Conservation (phyloP, 2,113 vertebrate genomes). For the Toxotes chatareus region DNA sequence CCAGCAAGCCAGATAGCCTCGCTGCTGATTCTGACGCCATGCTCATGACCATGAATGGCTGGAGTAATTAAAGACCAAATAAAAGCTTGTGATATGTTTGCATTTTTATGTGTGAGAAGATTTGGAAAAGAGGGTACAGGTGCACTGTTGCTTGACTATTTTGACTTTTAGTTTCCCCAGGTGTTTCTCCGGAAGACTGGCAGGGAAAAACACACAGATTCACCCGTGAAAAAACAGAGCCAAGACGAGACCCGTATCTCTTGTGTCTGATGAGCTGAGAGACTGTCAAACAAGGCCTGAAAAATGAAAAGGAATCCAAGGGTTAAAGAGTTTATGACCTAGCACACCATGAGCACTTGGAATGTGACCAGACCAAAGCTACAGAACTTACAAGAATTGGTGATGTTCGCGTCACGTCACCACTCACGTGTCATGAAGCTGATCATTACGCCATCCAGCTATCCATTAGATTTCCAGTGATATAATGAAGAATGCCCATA, state of each 20-base stretch:
- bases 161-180: background rate
- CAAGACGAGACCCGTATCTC: constrained; percentile 14
- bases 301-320: too few species aligned
- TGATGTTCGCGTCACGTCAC: too few species aligned
- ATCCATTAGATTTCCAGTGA: too few species aligned
- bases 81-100: background rate
- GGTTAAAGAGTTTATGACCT: too few species aligned
- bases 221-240: constrained; percentile 17
- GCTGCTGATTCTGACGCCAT: constrained; percentile 7
- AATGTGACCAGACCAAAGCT: too few species aligned
- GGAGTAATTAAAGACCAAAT: constrained; percentile 15
- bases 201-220: constrained; percentile 5
- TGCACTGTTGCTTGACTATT: background rate
- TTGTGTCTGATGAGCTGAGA: constrained; percentile 18
- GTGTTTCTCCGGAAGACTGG: background rate
- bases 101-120: background rate
- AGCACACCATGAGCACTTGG: too few species aligned
- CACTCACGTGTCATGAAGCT: too few species aligned
- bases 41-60: constrained; percentile 27
- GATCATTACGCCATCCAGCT: too few species aligned
- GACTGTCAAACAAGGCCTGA: background rate
- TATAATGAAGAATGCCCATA: too few species aligned
- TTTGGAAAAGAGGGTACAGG: background rate
- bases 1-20: background rate
- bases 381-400: too few species aligned